Conservation (phyloP, 2,888 invertebrate species). For the Anarsia innoxiella region DNA sequence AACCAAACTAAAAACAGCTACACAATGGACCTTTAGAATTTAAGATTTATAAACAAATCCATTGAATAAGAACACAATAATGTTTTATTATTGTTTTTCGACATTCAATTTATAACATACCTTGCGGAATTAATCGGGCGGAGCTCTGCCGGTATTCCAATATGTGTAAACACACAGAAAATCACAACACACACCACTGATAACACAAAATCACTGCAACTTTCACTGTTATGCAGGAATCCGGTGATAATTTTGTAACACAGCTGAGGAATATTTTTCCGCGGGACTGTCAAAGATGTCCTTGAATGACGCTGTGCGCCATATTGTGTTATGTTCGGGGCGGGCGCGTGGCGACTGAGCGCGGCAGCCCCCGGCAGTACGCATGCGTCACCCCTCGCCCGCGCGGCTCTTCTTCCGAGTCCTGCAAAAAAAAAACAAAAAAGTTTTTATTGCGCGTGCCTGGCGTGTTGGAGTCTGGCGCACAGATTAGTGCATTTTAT, state of each 20-base stretch:
- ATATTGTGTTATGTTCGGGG: slow-evolving; percentile 61
- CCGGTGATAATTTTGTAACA: slow-evolving; percentile 17
- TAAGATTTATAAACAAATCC: slow-evolving; percentile 1
- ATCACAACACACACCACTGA: slow-evolving; percentile 22
- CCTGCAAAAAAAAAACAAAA: slow-evolving; percentile 4
- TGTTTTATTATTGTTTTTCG: slow-evolving; percentile 37
- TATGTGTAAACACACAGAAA: slow-evolving; percentile 43
- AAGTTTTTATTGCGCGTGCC: slow-evolving; percentile 6
- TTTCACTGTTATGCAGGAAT: slow-evolving; percentile 17
- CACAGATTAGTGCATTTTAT: slow-evolving; percentile 2
- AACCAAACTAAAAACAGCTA: no score
- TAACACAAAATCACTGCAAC: slow-evolving; percentile 1
- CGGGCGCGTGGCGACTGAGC: slow-evolving; percentile 72
- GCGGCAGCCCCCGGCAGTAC: slow-evolving; percentile 48
- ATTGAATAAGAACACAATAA: slow-evolving; percentile 1
- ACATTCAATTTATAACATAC: slow-evolving; percentile 46
- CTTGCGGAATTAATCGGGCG: slow-evolving; percentile 49
- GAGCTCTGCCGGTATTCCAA: slow-evolving; percentile 45
- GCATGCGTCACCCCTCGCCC: slow-evolving; percentile 57
- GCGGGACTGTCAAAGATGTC: slow-evolving; percentile 59
- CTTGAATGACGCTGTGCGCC: slow-evolving; percentile 60
- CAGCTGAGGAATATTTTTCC: slow-evolving; percentile 37
- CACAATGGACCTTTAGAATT: no score
- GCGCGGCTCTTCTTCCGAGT: slow-evolving; percentile 18
- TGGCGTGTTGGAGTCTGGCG: slow-evolving; percentile 1